Evolutionary conservation across 1,140 invertebrate genomes (phyloP), one percentile per base, ranked within the genome.

Genomic region (Drosophila orosa): DNA sequence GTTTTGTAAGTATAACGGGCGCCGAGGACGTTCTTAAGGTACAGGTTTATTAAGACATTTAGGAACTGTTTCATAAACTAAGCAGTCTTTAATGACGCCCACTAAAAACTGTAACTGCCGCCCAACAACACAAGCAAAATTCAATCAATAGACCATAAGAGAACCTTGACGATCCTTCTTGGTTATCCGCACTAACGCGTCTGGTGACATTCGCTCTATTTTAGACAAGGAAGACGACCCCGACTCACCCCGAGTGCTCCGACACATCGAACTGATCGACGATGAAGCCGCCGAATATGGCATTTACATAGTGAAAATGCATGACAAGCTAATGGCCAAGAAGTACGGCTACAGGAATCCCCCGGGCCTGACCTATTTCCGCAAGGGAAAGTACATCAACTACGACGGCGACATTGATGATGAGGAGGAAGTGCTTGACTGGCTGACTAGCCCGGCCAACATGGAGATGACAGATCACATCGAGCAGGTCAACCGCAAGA

Each of bases 391-490:
- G 92, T 95, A 95, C 48, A 97, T 98, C 12, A 98, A 97, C 91
- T 98, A 98, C 86, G 97, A 98, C 86, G 97, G 97, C 22, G 97
- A 98, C 80, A 96, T 98, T 45, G 97, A 98, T 76, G 97, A 98
- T 84, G 97, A 98, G 90, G 97, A 98, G 92, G 97, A 98, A 92
- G 94, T 99, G 25, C 93, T 98, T 8, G 97, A 98, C 91, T 98
- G 97, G 97, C 91, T 99, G 10, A 98, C 97, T 0, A 96, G 97
- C 91, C 97, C 97, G 1, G 96, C 97, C 80, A 98, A 98, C 79
- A 98, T 99, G 97, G 97, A 98, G 91, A 93, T 98, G 31, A 97
- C 96, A 3, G 97, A 98, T 93, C 96, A 97, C 60, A 98, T 99
- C 45, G 98, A 99, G 92, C 95, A 96, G 86, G 97, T 98, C 3